Conservation (phyloP, 1,140 invertebrate genomes). For the Drosophila asahinai region DNA sequence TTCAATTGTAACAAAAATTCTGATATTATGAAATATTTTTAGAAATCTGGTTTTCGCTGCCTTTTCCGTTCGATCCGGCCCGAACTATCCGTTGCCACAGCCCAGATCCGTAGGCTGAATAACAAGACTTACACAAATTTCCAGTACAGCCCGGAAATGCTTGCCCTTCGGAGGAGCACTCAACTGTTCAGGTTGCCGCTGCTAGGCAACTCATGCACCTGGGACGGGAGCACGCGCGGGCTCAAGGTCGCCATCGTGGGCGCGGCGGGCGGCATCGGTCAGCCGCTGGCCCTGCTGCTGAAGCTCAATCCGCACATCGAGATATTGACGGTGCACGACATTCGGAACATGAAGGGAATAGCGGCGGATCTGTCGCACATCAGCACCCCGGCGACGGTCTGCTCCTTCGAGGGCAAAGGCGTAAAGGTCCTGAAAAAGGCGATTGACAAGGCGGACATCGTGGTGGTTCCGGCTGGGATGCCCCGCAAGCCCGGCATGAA, state of each 20-base stretch:
- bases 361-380: conserved; percentile 95
- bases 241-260: conserved; percentile 92
- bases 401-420: conserved; percentile 87
- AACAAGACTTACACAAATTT: neutral
- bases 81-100: neutral
- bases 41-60: neutral
- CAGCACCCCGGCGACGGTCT: conserved; percentile 89
- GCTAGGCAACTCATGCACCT: conserved; percentile 86
- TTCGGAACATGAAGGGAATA: conserved; percentile 91
- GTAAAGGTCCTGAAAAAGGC: conserved; percentile 9
- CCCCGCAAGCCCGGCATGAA: conserved; percentile 97
- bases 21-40: no score
- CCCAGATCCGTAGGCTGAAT: no score
- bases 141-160: conserved; percentile 2
- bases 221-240: conserved; percentile 84
- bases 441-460: conserved; percentile 88
- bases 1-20: no score
- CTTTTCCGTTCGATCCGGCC: neutral
- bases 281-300: conserved; percentile 88
- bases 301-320: conserved; percentile 90
- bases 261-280: conserved; percentile 93
- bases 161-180: neutral
- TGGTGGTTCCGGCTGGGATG: conserved; percentile 98
- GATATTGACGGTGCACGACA: conserved; percentile 91
- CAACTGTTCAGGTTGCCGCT: neutral